Base-by-base conservation (phyloP, 2,888 invertebrate genomes). In the Odiellus spinosus region DNA sequence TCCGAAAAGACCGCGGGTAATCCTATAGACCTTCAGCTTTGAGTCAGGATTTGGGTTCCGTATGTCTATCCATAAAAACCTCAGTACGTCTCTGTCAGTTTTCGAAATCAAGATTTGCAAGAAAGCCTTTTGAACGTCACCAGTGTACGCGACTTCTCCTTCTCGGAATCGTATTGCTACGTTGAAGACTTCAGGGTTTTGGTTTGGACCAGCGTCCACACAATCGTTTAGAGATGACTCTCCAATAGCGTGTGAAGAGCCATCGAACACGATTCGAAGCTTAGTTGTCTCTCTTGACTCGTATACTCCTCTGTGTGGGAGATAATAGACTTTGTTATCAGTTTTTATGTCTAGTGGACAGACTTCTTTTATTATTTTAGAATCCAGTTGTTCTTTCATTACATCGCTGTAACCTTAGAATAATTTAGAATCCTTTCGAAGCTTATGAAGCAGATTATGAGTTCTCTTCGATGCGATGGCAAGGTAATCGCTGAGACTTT, bases 121-220 rank as follows among this genome's bases (percentile, higher is more conserved):
- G 36, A 47, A 47, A 3, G 49, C 47, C 36, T 49, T 47, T 32
- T 48, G 26, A 17, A 42, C 34, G 14, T 49, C 49, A 3, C 11
- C 5, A 10, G 35, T 33, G 12, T 47, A 19, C 15, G 49, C 49
- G 41, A 46, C 18, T 42, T 47, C 34, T 34, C 41, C 5, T 14
- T 21, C 61, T 14, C 46, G 40, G 17, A 46, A 42, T 11, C 17
- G 21, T 15, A 47, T 17, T 15, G 44, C 34, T 8, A 36, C 20
- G 4, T 6, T 26, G 6, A 44, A 15, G 14, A 47, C 36, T 15
- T 36, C 43, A 3, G 44, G 41, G 17, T 38, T 35, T 11, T 46
- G n/a, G 19, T 49, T 41, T 19, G 49, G 42, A 6, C 49, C 49
- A 12, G 36, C 6, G 11, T 18, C 15, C n/a, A 49, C 15, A 15